Evolutionary conservation across 1,140 invertebrate species (phyloP).

Genomic region (Aphelenchoides avenae): DNA sequence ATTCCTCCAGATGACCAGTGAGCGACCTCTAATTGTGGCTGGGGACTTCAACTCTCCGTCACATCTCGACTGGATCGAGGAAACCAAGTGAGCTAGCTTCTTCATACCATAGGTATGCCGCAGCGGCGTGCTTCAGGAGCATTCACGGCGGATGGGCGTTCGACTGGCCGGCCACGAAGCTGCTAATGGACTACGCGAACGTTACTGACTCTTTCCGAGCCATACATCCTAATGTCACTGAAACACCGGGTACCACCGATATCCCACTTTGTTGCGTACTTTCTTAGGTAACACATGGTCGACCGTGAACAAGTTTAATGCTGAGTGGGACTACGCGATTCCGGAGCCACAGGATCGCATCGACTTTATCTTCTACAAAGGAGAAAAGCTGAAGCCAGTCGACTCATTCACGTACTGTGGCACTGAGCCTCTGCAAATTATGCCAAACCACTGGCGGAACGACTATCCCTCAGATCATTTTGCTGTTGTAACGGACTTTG

Average conservation of each 20-base stretch:
- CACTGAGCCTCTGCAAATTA: conserved; percentile 8
- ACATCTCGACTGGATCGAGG: conserved; percentile 53
- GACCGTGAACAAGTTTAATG: no score
- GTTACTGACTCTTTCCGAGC: conserved; percentile 32
- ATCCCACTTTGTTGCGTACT: no score
- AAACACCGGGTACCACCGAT: conserved; percentile 27
- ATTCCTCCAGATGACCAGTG: conserved; percentile 9
- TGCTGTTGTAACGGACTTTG: conserved; percentile 18
- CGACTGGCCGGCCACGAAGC: conserved; percentile 38
- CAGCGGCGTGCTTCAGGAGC: conserved; percentile 4
- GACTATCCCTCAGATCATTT: conserved; percentile 20
- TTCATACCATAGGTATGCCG: conserved; percentile 2
- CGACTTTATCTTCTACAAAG: conserved; percentile 27
- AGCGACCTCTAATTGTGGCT: conserved; percentile 42
- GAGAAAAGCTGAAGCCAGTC: conserved; percentile 11
- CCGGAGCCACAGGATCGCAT: no score
- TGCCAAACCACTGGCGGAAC: conserved; percentile 22
- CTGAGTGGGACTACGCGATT: no score
- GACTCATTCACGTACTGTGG: conserved; percentile 17
- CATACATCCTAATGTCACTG: conserved; percentile 21
- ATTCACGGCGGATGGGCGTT: conserved; percentile 36
- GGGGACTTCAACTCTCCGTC: conserved; percentile 57
- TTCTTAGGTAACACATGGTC: no score
- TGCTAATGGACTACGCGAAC: conserved; percentile 9
- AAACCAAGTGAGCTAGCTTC: conserved; percentile 44